Conservation (phyloP, 1,140 invertebrate genomes). For the Drosophila tristis region DNA sequence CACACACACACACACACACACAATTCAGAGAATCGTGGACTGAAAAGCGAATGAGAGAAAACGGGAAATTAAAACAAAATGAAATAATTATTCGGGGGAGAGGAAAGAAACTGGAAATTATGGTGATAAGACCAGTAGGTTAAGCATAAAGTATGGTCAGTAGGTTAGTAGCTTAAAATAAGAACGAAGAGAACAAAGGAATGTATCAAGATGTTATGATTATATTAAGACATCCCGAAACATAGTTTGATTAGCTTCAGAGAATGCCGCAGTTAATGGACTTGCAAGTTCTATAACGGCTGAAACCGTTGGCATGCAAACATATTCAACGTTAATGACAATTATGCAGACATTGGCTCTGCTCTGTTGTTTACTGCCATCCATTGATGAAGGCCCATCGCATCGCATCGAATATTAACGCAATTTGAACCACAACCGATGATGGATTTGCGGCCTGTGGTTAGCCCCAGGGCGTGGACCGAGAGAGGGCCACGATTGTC, state of each 20-base stretch:
- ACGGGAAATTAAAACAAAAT: constrained; percentile 26
- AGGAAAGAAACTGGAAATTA: neutral
- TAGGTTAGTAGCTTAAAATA: neutral
- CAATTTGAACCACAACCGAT: constrained; percentile 52
- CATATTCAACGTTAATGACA: no score
- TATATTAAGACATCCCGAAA: no score
- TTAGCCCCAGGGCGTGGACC: constrained; percentile 34
- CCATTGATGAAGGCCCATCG: constrained; percentile 26
- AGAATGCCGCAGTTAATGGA: no score
- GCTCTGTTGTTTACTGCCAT: constrained; percentile 34
- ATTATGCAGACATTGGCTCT: no score
- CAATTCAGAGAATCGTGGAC: constrained; percentile 41
- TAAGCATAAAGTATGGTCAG: neutral
- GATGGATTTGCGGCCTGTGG: constrained; percentile 31
- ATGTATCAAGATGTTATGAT: no score
- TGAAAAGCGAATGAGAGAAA: constrained; percentile 21
- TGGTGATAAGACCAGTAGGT: neutral
- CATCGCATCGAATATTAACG: constrained; percentile 28
- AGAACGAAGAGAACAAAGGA: no score
- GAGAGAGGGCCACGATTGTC: constrained; percentile 14
- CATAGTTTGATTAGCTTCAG: no score
- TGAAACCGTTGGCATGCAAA: no score
- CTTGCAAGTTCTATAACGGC: no score
- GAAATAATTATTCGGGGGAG: constrained; percentile 33
- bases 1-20: neutral